Percentiles rank a stretch among this genome's conserved stretches.
Evolutionary conservation across 2,797 vertebrate genomes (phyloP).

Genomic region (Lepilemur ruficaudatus): DNA sequence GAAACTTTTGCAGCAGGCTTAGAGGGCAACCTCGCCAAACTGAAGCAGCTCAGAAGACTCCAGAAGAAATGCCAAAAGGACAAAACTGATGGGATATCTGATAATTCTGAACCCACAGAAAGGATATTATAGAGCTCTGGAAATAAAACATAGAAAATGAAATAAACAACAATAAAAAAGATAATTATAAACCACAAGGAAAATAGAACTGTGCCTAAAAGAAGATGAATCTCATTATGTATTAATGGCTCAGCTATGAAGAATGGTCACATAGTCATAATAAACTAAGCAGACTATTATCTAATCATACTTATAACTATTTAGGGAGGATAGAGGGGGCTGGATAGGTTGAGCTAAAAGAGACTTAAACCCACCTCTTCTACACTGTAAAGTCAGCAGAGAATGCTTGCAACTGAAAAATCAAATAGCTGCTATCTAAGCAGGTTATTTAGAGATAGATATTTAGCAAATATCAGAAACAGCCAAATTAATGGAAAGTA

Average conservation of each 20-base stretch:
- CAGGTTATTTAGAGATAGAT: background rate
- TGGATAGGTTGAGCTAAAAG: background rate
- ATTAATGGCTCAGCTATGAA: background rate
- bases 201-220: background rate
- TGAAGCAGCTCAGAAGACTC: background rate
- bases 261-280: background rate
- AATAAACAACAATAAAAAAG: background rate
- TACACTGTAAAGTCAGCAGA: background rate
- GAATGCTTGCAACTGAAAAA: background rate
- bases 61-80: background rate
- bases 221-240: background rate
- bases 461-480: background rate
- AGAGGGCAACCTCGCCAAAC: background rate
- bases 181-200: background rate
- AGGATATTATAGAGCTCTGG: background rate
- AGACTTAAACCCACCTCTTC: background rate
- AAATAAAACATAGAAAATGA: background rate
- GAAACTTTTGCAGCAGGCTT: background rate
- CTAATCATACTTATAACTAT: background rate
- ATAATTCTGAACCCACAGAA: background rate
- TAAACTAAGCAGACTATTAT: background rate
- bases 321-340: background rate
- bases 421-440: background rate
- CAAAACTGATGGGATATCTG: background rate
- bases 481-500: background rate